These are phyloP conservation scores for Dendrocincla tyrannina DNA, from an alignment of 2,797 vertebrate genomes.

Conservation along the genomic window DNA sequence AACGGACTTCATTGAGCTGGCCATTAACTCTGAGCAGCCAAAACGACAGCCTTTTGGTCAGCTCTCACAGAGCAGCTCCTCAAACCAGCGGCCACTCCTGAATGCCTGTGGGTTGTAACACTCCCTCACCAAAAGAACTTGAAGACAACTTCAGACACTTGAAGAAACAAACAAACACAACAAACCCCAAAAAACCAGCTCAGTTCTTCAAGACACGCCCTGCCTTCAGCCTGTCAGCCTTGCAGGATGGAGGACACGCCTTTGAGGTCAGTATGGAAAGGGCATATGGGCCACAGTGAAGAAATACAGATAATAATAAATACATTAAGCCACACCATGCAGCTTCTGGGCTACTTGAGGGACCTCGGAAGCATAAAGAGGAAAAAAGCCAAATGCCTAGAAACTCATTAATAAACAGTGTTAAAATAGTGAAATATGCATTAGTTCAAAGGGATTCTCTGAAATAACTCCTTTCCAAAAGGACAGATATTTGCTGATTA, in stretches of 20 bases:
- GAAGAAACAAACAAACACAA: not conserved
- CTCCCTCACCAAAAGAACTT: not conserved
- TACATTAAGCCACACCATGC: not conserved
- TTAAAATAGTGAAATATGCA: not conserved
- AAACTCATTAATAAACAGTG: not conserved
- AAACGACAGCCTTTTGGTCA: not conserved
- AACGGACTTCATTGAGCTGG: not conserved
- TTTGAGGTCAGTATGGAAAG: not conserved
- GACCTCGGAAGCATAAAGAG: not conserved
- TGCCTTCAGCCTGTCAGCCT: not conserved
- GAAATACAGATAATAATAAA: not conserved
- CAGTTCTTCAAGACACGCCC: not conserved
- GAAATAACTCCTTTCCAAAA: not conserved
- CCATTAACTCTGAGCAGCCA: not conserved
- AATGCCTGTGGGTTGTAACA: not conserved
- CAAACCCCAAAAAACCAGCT: not conserved
- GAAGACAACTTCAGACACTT: not conserved
- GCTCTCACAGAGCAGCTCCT: not conserved
- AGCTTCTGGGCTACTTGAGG: not conserved
- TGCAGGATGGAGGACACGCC: not conserved
- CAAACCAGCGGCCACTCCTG: not conserved
- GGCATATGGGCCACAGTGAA: not conserved
- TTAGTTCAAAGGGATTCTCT: not conserved
- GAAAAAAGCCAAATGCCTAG: not conserved
- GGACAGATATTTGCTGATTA: not conserved